These are phyloP conservation scores for Anarsia innoxiella DNA, from an alignment of 2,888 invertebrate species.

Conservation along the genomic window DNA sequence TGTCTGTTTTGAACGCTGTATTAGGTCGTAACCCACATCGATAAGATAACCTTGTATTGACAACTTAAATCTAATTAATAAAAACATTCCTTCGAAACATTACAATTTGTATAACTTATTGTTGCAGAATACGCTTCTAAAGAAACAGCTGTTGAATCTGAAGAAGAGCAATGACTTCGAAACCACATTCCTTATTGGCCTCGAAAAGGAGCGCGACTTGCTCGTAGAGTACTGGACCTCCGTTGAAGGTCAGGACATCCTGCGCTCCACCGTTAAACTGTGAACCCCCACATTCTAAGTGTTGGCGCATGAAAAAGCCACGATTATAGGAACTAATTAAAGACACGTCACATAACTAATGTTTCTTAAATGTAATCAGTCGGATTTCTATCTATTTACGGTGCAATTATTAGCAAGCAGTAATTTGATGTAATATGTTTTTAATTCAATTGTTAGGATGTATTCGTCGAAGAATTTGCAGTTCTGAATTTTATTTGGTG, in stretches of 20 bases:
- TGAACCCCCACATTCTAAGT: too few relatives aligned
- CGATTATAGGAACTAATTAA: too few relatives aligned
- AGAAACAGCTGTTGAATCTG: constrained; percentile 54
- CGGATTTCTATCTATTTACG: too few relatives aligned
- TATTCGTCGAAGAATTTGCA: too few relatives aligned
- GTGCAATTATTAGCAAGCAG: too few relatives aligned
- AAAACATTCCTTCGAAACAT: too few relatives aligned
- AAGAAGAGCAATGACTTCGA: constrained; percentile 73
- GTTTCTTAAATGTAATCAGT: too few relatives aligned
- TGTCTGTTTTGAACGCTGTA: constrained; percentile 13
- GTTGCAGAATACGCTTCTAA: constrained; percentile 78
- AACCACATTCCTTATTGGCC: constrained; percentile 76
- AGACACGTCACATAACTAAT: too few relatives aligned
- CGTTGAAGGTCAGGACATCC: constrained; percentile 77
- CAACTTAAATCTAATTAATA: neutral
- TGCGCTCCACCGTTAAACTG: constrained; percentile 30
- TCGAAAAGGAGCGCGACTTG: constrained; percentile 80
- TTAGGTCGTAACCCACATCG: constrained; percentile 41
- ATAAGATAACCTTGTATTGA: constrained; percentile 50
- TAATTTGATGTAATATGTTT: too few relatives aligned
- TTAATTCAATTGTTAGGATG: too few relatives aligned
- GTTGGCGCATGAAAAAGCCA: too few relatives aligned
- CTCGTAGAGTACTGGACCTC: constrained; percentile 85
- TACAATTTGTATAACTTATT: constrained; percentile 14
- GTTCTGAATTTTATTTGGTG: too few relatives aligned